Base-by-base conservation (phyloP, 2,797 vertebrate genomes). In the Megaceryle alcyon region DNA sequence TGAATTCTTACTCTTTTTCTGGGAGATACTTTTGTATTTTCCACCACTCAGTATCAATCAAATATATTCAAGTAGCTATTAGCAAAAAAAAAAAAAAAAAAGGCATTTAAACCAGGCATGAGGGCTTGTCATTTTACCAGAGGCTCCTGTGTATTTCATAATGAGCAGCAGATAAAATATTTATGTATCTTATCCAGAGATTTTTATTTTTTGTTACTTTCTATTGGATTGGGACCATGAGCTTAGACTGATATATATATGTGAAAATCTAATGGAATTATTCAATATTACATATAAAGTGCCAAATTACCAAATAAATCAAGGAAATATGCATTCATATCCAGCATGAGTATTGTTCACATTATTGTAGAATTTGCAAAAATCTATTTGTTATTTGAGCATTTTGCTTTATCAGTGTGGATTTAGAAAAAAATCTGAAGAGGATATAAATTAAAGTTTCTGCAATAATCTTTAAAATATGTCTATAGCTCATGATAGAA, bases 401-500 rank as follows among this genome's bases (percentile, higher is more conserved):
- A 10, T 80, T 82, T 84, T 79, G 19, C 13, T 89, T 70, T 79
- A 51, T 54, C 49, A n/a, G 3, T 10, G 4, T 68, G 7, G 10
- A 46, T 19, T 54, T 76, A 46, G 23, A 33, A 86, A 65, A 83
- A 72, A 28, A 29, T 23, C 10, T 33, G 19, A 83, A 66, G 3
- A 56, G 0, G 1, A 4, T 29, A 31, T 41, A 71, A 61, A 4
- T 54, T 71, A 46, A 37, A 5, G 14, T 46, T 68, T 68, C n/a
- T 83, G 5, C 25, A 77, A 25, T 49, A 57, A 46, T 31, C 48
- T 54, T 75, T 59, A 51, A 75, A 68, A 64, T 60, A 59, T 20
- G 1, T 26, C 10, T 25, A 3, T 22, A 61, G 7, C 1, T 6
- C 7, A 43, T 41, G 6, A 56, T 56, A 20, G 3, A n/a, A 43